phyloP scores from a whole-genome alignment of 2,113 vertebrate genomes.

The Ptilorrhoa leucosticta region DNA sequence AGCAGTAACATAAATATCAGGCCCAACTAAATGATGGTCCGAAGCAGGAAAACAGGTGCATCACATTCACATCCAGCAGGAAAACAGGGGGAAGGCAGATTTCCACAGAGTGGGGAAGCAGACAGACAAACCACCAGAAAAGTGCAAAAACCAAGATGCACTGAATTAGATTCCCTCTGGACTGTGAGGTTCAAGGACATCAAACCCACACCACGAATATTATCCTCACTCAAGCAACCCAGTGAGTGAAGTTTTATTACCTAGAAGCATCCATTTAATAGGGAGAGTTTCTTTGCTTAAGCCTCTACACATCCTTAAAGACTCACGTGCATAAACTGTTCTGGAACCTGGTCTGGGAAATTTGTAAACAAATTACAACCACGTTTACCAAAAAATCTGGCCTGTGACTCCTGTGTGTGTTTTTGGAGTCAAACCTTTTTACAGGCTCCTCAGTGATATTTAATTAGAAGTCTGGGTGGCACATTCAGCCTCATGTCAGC shows the following conservation, averaged over 20 bases:
- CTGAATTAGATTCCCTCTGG: background rate
- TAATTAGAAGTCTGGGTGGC: background rate
- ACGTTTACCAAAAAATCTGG: background rate
- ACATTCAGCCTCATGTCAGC: background rate
- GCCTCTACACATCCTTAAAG: background rate
- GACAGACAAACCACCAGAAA: background rate
- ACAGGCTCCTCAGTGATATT: background rate
- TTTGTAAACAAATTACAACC: background rate
- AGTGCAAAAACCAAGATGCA: background rate
- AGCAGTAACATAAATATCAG: background rate
- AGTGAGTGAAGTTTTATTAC: background rate
- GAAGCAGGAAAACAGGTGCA: background rate
- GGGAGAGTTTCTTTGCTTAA: background rate
- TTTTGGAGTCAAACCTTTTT: background rate
- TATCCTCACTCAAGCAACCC: background rate
- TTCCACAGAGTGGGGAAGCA: background rate
- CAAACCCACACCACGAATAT: background rate
- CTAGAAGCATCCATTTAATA: accelerated
- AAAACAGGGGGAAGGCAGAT: background rate
- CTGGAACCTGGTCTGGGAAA: background rate
- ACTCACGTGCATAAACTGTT: background rate
- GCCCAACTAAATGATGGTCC: background rate
- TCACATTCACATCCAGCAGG: background rate
- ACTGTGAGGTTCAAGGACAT: background rate
- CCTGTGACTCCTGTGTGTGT: background rate